phyloP scores from a whole-genome alignment of 2,888 invertebrate genomes.

The Melieria picta region DNA sequence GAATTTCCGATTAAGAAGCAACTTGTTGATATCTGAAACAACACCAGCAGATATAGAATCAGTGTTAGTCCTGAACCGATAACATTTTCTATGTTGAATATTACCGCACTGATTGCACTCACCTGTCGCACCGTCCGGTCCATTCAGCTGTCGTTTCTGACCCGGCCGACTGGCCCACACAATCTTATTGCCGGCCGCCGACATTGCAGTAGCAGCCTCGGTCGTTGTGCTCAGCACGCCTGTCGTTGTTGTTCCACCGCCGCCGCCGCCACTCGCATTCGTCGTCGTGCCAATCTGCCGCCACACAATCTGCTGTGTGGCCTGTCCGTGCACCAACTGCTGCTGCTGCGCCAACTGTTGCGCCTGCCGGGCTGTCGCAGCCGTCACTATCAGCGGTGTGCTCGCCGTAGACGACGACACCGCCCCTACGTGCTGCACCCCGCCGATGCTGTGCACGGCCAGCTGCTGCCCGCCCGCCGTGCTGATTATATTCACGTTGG shows the following conservation, averaged over 20 bases:
- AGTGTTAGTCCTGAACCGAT: neutral
- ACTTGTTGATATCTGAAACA: slow-evolving; percentile 60
- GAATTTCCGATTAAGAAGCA: slow-evolving; percentile 60
- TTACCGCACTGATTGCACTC: slow-evolving; percentile 5
- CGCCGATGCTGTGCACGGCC: slow-evolving; percentile 58
- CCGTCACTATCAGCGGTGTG: slow-evolving; percentile 57
- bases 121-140: slow-evolving; percentile 62
- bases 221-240: slow-evolving; percentile 50
- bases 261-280: slow-evolving; percentile 51
- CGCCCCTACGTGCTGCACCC: slow-evolving; percentile 48
- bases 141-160: slow-evolving; percentile 61
- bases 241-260: slow-evolving; percentile 32
- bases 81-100: neutral
- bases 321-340: slow-evolving; percentile 49
- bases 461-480: slow-evolving; percentile 60
- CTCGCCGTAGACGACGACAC: slow-evolving; percentile 41
- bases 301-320: slow-evolving; percentile 59
- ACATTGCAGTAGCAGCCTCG: slow-evolving; percentile 42
- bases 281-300: slow-evolving; percentile 57
- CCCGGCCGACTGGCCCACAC: slow-evolving; percentile 59
- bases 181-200: slow-evolving; percentile 57
- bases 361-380: slow-evolving; percentile 54
- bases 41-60: slow-evolving; percentile 7
- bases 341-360: slow-evolving; percentile 50
- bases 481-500: slow-evolving; percentile 56